Evolutionary conservation across 2,797 vertebrate species (phyloP), one percentile per base, ranked within the genome.

Genomic region (Zonotrichia albicollis): DNA sequence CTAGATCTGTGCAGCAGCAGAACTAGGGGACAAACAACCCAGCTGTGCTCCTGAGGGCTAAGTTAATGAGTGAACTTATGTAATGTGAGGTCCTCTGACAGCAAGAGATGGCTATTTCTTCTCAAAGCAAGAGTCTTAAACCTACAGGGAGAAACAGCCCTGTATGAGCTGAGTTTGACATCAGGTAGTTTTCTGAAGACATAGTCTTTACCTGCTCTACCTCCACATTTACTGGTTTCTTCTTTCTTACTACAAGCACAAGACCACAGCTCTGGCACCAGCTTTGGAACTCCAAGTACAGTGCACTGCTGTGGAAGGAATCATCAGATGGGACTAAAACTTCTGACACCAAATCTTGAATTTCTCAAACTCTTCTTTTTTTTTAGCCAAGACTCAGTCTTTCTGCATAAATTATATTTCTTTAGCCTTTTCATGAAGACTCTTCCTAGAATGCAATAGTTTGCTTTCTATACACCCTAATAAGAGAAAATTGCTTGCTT

Each of bases 401-500:
- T 84, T 87, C 36, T 93, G 60, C 46, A 71, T 73, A 73, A 82
- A 90, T 79, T 71, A 29, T 30, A 66, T 54, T 75, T 62, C 30
- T 57, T 50, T 64, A 62, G 38, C 18, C 53, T 95, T 94, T 50
- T 71, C 34, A 57, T 54, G 42, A 85, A 73, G 13, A 58, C 8
- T 55, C 38, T 89, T 95, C 82, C 45, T 87, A 85, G 82, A 87
- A 89, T 66, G 53, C 34, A 80, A n/a, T 20, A 67, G 38, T 77
- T 87, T 78, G 22, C 30, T 86, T 77, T 95, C 84, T 90, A 40
- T 85, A 50, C 66, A 81, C 27, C 26, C 62, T 91, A 87, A 78
- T 58, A 93, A 80, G 42, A 81, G 32, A 81, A 84, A 94, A 89
- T 81, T 90, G 22, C 73, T 91, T 89, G 57, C 58, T 92, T 80